These are phyloP conservation scores for Lepidonotus clava DNA, from an alignment of 2,888 invertebrate genomes.

Conservation along the genomic window DNA sequence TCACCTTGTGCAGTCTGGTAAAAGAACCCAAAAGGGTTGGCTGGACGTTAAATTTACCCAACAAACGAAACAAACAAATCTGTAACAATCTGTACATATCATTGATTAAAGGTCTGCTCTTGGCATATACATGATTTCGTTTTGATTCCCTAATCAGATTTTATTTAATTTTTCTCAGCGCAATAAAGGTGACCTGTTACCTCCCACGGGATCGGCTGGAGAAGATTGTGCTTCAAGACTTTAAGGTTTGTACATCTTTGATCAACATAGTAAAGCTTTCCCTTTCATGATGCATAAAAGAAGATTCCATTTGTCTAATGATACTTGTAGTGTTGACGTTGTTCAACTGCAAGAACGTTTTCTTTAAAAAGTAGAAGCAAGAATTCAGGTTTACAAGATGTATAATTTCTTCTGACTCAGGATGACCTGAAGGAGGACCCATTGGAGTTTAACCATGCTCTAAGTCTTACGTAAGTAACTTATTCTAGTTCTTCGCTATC, in stretches of 20 bases:
- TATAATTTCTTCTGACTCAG: background rate
- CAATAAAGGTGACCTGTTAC: constrained; percentile 3
- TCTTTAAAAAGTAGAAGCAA: no score
- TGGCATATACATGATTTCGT: no score
- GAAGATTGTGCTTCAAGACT: background rate
- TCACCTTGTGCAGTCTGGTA: no score
- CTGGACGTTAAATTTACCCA: no score
- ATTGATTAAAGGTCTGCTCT: no score
- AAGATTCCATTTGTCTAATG: background rate
- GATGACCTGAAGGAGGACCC: constrained; percentile 45
- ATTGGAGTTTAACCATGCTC: constrained; percentile 23
- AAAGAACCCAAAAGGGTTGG: no score
- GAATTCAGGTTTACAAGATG: no score
- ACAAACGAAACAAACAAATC: no score
- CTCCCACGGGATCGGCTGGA: constrained; percentile 26
- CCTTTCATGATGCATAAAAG: background rate
- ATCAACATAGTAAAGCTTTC: background rate
- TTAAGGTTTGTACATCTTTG: background rate
- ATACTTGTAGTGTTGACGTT: no score
- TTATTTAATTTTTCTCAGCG: background rate
- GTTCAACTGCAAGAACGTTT: no score
- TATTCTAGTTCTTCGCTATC: background rate
- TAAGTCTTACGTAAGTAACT: constrained; percentile 16
- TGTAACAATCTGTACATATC: no score
- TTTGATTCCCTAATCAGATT: background rate